These are phyloP conservation scores for Hyles vespertilio DNA, from an alignment of 1,140 invertebrate genomes.

Conservation along the genomic window DNA sequence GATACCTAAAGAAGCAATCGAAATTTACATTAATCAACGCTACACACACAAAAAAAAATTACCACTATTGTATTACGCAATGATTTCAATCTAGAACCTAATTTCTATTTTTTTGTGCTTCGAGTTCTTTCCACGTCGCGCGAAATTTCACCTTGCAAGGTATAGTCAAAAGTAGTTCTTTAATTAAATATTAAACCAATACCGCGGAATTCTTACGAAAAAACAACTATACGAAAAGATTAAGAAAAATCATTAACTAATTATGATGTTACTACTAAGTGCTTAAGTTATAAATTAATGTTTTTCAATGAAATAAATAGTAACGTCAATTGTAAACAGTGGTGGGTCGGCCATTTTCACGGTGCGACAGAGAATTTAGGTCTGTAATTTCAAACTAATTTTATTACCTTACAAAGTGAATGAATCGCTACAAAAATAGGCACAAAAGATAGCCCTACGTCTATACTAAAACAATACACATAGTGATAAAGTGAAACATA, in stretches of 20 bases:
- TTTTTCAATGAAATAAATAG: constrained; percentile 39
- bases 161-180: constrained; percentile 20
- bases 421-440: constrained; percentile 57
- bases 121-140: constrained; percentile 28
- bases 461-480: constrained; percentile 47
- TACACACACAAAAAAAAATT: not conserved
- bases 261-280: constrained; percentile 27
- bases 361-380: constrained; percentile 71
- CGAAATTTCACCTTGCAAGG: constrained; percentile 33
- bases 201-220: constrained; percentile 4
- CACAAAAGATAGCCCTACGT: constrained; percentile 44
- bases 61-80: constrained; percentile 17
- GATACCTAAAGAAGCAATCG: not conserved
- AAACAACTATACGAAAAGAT: constrained; percentile 8
- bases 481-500: constrained; percentile 61
- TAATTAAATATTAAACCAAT: constrained; percentile 14
- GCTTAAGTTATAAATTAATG: constrained; percentile 29
- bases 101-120: constrained; percentile 9
- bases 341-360: constrained; percentile 75
- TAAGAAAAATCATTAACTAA: constrained; percentile 46
- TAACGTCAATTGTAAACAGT: constrained; percentile 67
- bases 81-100: constrained; percentile 2
- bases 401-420: constrained; percentile 46
- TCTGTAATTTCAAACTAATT: constrained; percentile 58
- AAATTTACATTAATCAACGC: not conserved